Conservation (phyloP, 2,888 invertebrate species). For the Drosophila setosimentum region DNA sequence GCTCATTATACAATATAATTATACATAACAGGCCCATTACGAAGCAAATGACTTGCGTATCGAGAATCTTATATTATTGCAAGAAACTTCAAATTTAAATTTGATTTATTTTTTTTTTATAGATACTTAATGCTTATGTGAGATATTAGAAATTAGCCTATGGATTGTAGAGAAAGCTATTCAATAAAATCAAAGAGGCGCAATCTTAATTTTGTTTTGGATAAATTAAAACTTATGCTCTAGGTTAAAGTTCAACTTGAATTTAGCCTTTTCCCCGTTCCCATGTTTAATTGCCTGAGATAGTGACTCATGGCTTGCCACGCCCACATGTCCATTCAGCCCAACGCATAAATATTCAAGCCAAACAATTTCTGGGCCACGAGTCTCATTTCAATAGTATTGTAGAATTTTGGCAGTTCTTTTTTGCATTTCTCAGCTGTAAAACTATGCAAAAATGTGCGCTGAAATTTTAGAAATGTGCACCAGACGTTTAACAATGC, state of each 20-base stretch:
- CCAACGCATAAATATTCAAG: constrained; percentile 38
- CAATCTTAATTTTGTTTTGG: neutral
- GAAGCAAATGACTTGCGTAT: constrained; percentile 22
- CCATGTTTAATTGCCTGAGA: constrained; percentile 9
- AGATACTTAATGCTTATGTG: no score
- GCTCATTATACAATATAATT: constrained; percentile 9
- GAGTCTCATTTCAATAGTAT: constrained; percentile 43
- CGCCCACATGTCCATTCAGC: neutral
- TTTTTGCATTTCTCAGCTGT: constrained; percentile 32
- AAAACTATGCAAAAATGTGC: constrained; percentile 59
- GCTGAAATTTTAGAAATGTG: constrained; percentile 73
- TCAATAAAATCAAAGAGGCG: neutral
- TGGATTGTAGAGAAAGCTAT: no score
- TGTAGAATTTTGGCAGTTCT: constrained; percentile 28
- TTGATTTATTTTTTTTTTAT: no score
- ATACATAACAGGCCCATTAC: constrained; percentile 30
- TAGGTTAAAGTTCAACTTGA: neutral
- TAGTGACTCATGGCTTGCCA: neutral
- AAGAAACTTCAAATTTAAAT: neutral
- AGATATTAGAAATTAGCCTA: no score
- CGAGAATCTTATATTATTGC: constrained; percentile 9
- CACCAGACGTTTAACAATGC: constrained; percentile 56
- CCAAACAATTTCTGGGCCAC: constrained; percentile 51
- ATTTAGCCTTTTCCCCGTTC: neutral
- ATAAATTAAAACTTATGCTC: neutral